Evolutionary conservation across 2,888 invertebrate genomes (phyloP).

Genomic region (Harpalus rubripes): DNA sequence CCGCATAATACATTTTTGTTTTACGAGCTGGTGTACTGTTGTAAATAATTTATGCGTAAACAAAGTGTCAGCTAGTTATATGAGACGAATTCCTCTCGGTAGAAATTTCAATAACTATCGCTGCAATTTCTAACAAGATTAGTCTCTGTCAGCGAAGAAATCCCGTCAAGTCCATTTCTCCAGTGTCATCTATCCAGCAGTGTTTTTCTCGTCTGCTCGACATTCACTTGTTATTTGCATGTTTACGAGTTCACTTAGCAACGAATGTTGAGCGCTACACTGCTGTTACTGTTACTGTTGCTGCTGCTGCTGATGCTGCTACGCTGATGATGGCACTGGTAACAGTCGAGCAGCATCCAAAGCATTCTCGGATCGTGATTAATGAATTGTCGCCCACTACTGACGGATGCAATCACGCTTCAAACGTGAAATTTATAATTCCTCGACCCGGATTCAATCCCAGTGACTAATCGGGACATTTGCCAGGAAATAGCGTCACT

Average conservation of each 20-base stretch:
- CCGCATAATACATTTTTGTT: slow-evolving; percentile 11
- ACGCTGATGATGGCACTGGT: not conserved
- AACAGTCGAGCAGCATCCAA: slow-evolving; percentile 33
- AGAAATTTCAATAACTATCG: slow-evolving; percentile 37
- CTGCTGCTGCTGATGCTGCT: too few relatives aligned
- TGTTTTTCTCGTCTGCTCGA: slow-evolving; percentile 37
- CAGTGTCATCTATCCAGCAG: slow-evolving; percentile 42
- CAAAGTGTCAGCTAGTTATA: not conserved
- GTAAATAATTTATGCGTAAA: not conserved
- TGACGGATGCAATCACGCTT: slow-evolving; percentile 58
- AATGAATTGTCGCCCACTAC: slow-evolving; percentile 50
- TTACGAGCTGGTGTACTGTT: not conserved
- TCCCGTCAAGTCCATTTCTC: slow-evolving; percentile 53
- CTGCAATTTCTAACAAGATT: slow-evolving; percentile 47
- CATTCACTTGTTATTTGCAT: slow-evolving; percentile 60
- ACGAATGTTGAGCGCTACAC: slow-evolving; percentile 3
- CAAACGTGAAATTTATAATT: slow-evolving; percentile 59
- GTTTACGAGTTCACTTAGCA: slow-evolving; percentile 61
- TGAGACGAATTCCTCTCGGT: slow-evolving; percentile 9
- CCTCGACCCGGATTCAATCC: slow-evolving; percentile 20
- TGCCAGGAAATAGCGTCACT: not conserved
- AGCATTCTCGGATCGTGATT: slow-evolving; percentile 53
- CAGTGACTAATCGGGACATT: slow-evolving; percentile 26
- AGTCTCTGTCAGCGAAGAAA: slow-evolving; percentile 52
- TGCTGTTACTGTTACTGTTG: not conserved